Base-by-base conservation (phyloP, 2,888 invertebrate species). In the Argyra leucocephala region DNA sequence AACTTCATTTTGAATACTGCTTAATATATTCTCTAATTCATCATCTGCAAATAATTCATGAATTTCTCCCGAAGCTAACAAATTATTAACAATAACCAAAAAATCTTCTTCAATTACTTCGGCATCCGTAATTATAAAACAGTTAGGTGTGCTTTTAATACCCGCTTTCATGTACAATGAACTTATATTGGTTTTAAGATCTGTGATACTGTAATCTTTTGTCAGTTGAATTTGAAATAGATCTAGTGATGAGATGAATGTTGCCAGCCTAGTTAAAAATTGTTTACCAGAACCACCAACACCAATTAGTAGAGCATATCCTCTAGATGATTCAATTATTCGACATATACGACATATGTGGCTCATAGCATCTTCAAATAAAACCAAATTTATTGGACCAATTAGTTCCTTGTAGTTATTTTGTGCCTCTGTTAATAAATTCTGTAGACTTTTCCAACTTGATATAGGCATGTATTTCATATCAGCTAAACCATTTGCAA, bases 231-330 rank as follows among this genome's bases (percentile, higher is more conserved):
- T 85, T 82, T 96, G 96, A 78, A 95, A 96, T 0, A 96, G 93
- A 78, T 96, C 96, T 62, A 96, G 83, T 0, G 90, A 87, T 6
- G 94, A 92, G 67, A 97, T 93, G 76, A 90, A 96, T 0, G 94
- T 88, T 0, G 96, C 89, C 22, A 97, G 81, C 64, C 95, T 83
- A 0, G 95, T 90, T 59, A 96, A 81, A 4, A 93, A 93, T 78
- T 96, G 96, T 76, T 96, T 96, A 63, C 96, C 96, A 66, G 93
- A 93, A 37, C 96, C 96, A 58, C 96, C 96, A 0, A 96, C 96
- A 26, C 96, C 96, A 23, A 96, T 90, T 21, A 96, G 80, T 26
- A 96, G 81, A 0, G 94, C 96, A 76, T 96, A 95, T 18, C 96
- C 96, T 71, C 95, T 83, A 0, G 96, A 93, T 1, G 90, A 87